Evolutionary conservation across 2,113 vertebrate species (phyloP).

Genomic region (Eleginops maclovinus): DNA sequence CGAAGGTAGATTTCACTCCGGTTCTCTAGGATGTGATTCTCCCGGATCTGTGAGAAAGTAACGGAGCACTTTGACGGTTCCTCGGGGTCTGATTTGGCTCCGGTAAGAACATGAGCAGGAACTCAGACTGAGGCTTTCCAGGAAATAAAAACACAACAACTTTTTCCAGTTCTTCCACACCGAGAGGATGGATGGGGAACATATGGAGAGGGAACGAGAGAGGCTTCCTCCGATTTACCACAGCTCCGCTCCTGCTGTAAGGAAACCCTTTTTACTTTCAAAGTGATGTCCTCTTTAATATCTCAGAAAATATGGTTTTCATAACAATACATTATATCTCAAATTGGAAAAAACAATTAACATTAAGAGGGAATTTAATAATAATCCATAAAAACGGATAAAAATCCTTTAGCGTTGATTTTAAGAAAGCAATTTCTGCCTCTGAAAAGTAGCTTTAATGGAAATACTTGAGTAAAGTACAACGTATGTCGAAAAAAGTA

Average conservation of each 20-base stretch:
- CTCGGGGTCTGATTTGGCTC: conserved; percentile 34
- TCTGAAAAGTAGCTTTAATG: too few relatives aligned
- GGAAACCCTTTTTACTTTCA: conserved; percentile 1
- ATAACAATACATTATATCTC: too few relatives aligned
- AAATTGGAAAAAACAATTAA: too few relatives aligned
- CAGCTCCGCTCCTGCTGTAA: conserved; percentile 67
- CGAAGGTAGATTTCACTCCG: conserved; percentile 55
- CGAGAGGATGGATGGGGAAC: conserved; percentile 72
- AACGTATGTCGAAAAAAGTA: too few relatives aligned
- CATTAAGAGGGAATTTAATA: too few relatives aligned
- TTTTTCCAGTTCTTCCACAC: conserved; percentile 43
- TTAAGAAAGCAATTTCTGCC: too few relatives aligned
- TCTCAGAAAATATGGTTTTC: too few relatives aligned
- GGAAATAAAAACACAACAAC: conserved; percentile 11
- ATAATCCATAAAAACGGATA: too few relatives aligned
- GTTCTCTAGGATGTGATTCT: conserved; percentile 58
- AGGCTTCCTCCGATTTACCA: conserved; percentile 72
- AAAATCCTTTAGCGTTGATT: too few relatives aligned
- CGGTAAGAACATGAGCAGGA: conserved; percentile 44
- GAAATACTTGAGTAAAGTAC: too few relatives aligned
- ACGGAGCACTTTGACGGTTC: neutral
- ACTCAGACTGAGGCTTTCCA: conserved; percentile 39
- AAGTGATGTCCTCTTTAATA: neutral
- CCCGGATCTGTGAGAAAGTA: conserved; percentile 11
- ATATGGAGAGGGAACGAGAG: conserved; percentile 65